Conservation (phyloP, 1,140 invertebrate species). For the Zaprionus inermis region DNA sequence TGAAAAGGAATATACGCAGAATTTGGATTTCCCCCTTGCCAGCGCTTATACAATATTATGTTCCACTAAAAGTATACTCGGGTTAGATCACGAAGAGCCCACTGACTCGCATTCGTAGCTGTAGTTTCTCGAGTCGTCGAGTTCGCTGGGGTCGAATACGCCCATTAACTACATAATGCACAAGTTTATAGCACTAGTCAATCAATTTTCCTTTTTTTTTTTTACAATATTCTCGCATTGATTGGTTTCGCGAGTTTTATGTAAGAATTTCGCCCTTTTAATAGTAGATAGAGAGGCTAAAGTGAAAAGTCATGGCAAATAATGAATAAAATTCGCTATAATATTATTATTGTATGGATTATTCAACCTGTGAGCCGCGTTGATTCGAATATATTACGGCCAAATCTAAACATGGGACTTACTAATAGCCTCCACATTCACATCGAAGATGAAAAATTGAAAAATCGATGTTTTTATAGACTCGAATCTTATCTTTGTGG, state of each 20-base stretch:
- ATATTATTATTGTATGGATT: conserved; percentile 31
- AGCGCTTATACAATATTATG: neutral
- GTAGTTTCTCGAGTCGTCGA: neutral
- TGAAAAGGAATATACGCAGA: neutral
- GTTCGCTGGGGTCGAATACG: conserved; percentile 5
- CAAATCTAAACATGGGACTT: conserved; percentile 50
- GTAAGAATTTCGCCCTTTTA: conserved; percentile 14
- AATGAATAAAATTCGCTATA: conserved; percentile 60
- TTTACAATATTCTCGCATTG: conserved; percentile 21
- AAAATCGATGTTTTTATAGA: conserved; percentile 22
- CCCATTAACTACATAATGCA: conserved; percentile 7
- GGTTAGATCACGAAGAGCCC: neutral
- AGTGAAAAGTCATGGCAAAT: conserved; percentile 70
- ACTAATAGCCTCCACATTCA: conserved; percentile 50
- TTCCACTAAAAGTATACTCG: neutral
- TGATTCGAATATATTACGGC: conserved; percentile 59
- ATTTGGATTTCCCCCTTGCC: neutral
- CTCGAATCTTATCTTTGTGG: conserved; percentile 59
- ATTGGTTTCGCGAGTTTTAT: conserved; percentile 10
- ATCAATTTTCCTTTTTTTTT: conserved; percentile 21
- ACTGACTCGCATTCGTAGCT: neutral
- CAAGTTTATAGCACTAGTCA: conserved; percentile 30
- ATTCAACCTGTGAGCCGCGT: conserved; percentile 5
- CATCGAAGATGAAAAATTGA: conserved; percentile 53
- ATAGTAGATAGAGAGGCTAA: conserved; percentile 18